phyloP scores from a whole-genome alignment of 2,888 invertebrate genomes.

The Tolmerus cingulatus region DNA sequence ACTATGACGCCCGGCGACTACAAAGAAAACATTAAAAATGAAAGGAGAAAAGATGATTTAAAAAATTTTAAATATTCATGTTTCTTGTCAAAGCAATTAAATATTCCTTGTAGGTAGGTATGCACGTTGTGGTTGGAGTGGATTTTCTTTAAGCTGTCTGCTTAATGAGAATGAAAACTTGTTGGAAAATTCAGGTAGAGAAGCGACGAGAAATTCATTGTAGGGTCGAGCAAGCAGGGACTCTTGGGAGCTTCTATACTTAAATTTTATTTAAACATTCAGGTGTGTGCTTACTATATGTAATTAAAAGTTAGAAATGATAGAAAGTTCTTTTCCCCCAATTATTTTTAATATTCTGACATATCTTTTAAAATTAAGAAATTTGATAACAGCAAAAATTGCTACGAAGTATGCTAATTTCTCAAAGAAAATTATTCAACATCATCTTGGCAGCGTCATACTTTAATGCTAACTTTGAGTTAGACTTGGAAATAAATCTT shows the following conservation, averaged over 20 bases:
- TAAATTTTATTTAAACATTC: slow-evolving; percentile 53
- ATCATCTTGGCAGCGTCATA: too few relatives aligned
- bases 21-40: slow-evolving; percentile 53
- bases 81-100: background rate
- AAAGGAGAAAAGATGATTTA: background rate
- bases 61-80: background rate
- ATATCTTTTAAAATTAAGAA: background rate
- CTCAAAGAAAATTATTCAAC: too few relatives aligned
- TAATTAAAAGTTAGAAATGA: background rate
- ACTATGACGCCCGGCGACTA: slow-evolving; percentile 68
- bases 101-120: slow-evolving; percentile 50
- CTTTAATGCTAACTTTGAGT: too few relatives aligned
- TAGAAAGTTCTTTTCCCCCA: background rate
- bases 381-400: too few relatives aligned
- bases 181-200: background rate
- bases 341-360: background rate
- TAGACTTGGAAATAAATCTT: too few relatives aligned
- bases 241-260: background rate
- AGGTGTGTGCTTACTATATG: background rate
- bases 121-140: background rate
- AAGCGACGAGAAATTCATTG: background rate
- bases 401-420: background rate
- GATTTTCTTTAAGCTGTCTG: background rate
- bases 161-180: background rate
- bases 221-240: background rate